These are phyloP conservation scores for Drosophila maculinotata DNA, from an alignment of 2,888 invertebrate genomes.

Conservation along the genomic window DNA sequence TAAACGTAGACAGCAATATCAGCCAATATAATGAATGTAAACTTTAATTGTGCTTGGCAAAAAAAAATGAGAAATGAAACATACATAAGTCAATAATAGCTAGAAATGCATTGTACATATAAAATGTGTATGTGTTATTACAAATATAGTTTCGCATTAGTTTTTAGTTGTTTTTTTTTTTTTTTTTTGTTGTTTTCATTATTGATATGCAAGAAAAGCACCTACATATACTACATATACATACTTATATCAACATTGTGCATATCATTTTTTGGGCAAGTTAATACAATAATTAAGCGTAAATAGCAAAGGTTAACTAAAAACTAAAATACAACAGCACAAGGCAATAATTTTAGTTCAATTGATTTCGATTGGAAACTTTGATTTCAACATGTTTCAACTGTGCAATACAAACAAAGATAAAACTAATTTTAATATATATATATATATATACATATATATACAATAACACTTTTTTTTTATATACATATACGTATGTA, in stretches of 20 bases:
- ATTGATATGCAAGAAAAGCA: constrained; percentile 14
- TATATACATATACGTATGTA: constrained; percentile 13
- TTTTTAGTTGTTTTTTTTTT: neutral
- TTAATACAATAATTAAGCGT: constrained; percentile 72
- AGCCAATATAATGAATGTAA: constrained; percentile 17
- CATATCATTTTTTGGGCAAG: constrained; percentile 71
- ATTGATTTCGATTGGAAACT: constrained; percentile 54
- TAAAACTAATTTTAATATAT: constrained; percentile 34
- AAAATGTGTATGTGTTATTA: constrained; percentile 52
- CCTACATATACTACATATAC: constrained; percentile 29
- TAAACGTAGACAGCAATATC: constrained; percentile 16
- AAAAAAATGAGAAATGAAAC: neutral
- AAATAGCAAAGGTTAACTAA: constrained; percentile 64
- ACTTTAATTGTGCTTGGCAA: constrained; percentile 25
- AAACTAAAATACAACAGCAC: constrained; percentile 14
- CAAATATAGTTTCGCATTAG: constrained; percentile 18
- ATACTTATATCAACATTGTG: constrained; percentile 70
- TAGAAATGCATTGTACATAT: constrained; percentile 55
- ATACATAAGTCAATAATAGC: constrained; percentile 24
- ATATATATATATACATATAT: constrained; percentile 18
- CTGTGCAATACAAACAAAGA: constrained; percentile 61
- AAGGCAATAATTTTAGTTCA: constrained; percentile 78
- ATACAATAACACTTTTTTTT: no score
- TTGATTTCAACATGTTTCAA: constrained; percentile 44
- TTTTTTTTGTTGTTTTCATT: constrained; percentile 8